Evolutionary conservation across 37 sponge, comb jelly and placozoan genomes (phyloP), one percentile per base, ranked within the genome.

Genomic region (Ianthella basta): DNA sequence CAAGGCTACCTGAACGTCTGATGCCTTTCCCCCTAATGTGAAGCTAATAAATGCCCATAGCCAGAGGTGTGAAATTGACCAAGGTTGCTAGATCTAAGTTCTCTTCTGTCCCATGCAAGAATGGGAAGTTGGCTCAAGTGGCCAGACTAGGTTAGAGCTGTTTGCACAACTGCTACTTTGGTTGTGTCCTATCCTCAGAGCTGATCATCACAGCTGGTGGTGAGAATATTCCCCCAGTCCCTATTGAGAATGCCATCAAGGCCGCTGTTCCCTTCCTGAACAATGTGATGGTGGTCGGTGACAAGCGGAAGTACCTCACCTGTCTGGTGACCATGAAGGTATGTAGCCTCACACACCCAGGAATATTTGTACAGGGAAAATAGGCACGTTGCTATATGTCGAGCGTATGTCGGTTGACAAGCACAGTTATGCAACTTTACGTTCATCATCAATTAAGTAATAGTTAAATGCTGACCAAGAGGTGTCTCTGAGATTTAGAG

Each of bases 201-300:
- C 72, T 95, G 56, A 87, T 95, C 83, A 95, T 95, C 72, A 95
- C 96, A 23, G 63, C 90, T 59, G 96, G 96, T 53, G 96, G 96
- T 12, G 91, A 95, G 88, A 95, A 95, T 72, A 80, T 95, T 38
- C 83, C 96, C 55, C 96, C 96, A 4, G 92, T 95, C 19, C 82
- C 81, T 10, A 85, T 95, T 41, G 96, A 95, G 84, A 63, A 87
- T 56, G 35, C 40, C 20, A 86, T 95, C 63, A 89, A 89, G 68
- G 73, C 55, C 0, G 81, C 85, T 59, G 32, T 89, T 3, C 93
- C 93, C 0, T 88, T 91, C 80, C 67, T 93, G 23, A 93, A 90
- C 83, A 86, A 90, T 59, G 85, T 87, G 5, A 87, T 93, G 90
- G 20, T 93, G 64, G 80, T 90, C 50, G 94, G 94, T 25, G 94